Percentiles rank a stretch among this genome's conserved stretches.
These are phyloP conservation scores for Temnothorax longispinosus DNA, from an alignment of 1,140 invertebrate species.

Conservation along the genomic window DNA sequence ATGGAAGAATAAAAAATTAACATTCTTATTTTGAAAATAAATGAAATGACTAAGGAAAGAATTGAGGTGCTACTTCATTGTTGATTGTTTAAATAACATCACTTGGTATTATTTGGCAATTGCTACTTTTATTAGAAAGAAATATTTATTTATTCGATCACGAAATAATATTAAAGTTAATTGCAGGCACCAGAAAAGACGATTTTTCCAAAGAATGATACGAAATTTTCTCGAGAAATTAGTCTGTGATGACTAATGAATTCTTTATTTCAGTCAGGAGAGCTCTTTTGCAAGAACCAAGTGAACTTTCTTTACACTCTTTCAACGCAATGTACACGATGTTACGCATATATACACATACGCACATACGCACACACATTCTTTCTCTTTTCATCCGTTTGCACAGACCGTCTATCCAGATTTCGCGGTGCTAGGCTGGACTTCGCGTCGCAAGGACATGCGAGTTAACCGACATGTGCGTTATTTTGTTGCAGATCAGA, in stretches of 20 bases:
- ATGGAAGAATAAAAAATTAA: background rate
- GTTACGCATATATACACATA: background rate
- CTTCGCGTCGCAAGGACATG: background rate
- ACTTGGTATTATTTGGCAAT: background rate
- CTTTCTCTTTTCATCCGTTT: background rate
- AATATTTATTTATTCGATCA: background rate
- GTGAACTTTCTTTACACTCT: background rate
- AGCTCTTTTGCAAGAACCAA: background rate
- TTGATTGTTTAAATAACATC: background rate
- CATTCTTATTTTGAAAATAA: background rate
- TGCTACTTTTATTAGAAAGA: background rate
- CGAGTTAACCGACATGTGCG: background rate
- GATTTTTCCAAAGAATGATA: background rate
- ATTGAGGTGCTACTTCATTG: background rate
- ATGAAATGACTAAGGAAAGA: background rate
- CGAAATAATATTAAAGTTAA: background rate
- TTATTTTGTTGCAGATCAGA: constrained; percentile 92
- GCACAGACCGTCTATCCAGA: background rate
- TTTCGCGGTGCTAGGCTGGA: background rate
- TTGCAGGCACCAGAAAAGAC: background rate
- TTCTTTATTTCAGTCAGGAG: background rate
- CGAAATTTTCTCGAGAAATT: background rate
- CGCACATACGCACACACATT: too few species aligned
- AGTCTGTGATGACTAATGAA: background rate
- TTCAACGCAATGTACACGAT: background rate